Evolutionary conservation across 1,140 invertebrate genomes (phyloP).

Genomic region (Metopolophium dirhodum): DNA sequence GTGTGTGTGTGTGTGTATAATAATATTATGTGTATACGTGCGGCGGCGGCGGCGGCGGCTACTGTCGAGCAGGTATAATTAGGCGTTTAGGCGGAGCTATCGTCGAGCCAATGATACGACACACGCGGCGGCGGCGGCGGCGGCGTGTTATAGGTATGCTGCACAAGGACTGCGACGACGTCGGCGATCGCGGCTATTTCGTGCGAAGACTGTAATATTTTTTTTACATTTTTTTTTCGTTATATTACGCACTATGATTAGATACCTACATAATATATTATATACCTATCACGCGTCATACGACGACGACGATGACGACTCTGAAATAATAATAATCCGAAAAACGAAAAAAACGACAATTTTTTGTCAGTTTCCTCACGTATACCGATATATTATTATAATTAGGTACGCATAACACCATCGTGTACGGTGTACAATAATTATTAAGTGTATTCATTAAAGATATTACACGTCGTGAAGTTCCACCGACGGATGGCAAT

Average conservation of each 20-base stretch:
- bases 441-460: too few relatives aligned
- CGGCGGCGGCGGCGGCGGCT: background rate
- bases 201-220: constrained; percentile 5
- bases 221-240: background rate
- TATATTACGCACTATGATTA: background rate
- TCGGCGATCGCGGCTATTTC: background rate
- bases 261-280: background rate
- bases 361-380: background rate
- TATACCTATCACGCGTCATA: background rate
- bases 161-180: background rate
- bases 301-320: background rate
- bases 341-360: background rate
- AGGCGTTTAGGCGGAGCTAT: constrained; percentile 50
- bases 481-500: too few relatives aligned
- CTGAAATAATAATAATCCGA: background rate
- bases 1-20: background rate
- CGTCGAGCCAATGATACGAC: constrained; percentile 49
- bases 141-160: background rate
- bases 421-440: background rate
- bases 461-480: too few relatives aligned
- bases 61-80: constrained; percentile 38
- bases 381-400: background rate
- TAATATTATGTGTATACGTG: background rate
- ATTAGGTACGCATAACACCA: background rate
- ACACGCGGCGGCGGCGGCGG: background rate